Conservation (phyloP, 2,113 vertebrate species). For the Apus apus region DNA sequence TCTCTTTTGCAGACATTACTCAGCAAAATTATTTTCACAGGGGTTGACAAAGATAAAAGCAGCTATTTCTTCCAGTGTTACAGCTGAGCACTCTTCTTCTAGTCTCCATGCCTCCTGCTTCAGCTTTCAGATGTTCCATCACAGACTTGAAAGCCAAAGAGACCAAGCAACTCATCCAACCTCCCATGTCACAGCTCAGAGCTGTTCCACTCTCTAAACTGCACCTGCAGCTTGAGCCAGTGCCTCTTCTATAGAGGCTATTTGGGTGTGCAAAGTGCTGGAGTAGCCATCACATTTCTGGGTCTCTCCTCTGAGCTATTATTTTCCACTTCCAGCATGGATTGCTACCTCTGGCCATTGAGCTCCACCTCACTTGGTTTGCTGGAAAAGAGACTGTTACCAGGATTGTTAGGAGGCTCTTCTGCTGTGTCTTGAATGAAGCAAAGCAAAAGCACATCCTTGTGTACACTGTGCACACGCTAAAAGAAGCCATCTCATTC, state of each 20-base stretch:
- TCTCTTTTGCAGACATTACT: neutral
- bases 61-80: neutral
- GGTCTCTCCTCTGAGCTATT: neutral
- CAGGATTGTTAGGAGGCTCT: neutral
- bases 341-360: neutral
- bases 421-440: neutral
- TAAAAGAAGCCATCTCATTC: neutral
- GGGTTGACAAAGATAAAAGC: neutral
- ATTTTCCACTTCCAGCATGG: neutral
- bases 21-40: neutral
- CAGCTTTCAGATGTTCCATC: neutral
- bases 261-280: neutral
- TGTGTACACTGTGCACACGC: too few relatives aligned
- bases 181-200: neutral
- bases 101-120: neutral
- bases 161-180: rapidly evolving
- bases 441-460: neutral
- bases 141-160: neutral
- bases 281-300: neutral
- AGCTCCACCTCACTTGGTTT: neutral
- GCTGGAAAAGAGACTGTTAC: neutral
- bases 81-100: neutral
- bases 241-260: neutral
- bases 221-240: neutral
- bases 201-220: neutral